phyloP scores from a whole-genome alignment of 1,140 invertebrate species.

The Drosophila ogumai region DNA sequence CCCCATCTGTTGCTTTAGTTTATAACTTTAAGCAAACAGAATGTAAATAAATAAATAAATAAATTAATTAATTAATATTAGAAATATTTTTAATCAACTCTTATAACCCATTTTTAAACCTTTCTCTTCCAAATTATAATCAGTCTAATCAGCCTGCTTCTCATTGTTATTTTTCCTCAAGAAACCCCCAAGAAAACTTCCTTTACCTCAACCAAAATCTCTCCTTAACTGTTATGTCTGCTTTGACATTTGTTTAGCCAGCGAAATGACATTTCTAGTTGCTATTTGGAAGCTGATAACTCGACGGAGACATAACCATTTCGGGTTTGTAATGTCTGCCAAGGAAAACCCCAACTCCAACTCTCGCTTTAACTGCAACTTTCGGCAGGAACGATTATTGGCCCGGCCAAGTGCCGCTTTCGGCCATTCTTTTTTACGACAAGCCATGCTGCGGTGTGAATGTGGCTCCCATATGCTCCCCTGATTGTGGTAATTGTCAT shows the following conservation, averaged over 20 bases:
- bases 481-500: slow-evolving; percentile 80
- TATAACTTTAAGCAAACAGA: no score
- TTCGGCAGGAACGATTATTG: slow-evolving; percentile 63
- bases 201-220: not conserved
- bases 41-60: no score
- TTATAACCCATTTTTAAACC: not conserved
- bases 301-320: slow-evolving; percentile 44
- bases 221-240: slow-evolving; percentile 15
- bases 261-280: slow-evolving; percentile 5
- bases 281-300: slow-evolving; percentile 22
- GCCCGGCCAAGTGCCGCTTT: slow-evolving; percentile 58
- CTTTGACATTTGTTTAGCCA: slow-evolving; percentile 12
- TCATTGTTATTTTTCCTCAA: not conserved
- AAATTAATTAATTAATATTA: no score
- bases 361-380: not conserved
- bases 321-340: slow-evolving; percentile 35
- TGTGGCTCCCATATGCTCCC: slow-evolving; percentile 61
- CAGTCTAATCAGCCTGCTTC: not conserved
- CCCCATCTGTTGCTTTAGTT: no score
- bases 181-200: not conserved
- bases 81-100: no score
- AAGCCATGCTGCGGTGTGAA: slow-evolving; percentile 36
- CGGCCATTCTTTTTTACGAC: slow-evolving; percentile 70
- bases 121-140: not conserved
- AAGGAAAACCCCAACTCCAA: not conserved